Percentiles rank a stretch among this genome's conserved stretches.
Evolutionary conservation across 2,113 vertebrate species (phyloP).

Genomic region (Prochilodus magdalenae): DNA sequence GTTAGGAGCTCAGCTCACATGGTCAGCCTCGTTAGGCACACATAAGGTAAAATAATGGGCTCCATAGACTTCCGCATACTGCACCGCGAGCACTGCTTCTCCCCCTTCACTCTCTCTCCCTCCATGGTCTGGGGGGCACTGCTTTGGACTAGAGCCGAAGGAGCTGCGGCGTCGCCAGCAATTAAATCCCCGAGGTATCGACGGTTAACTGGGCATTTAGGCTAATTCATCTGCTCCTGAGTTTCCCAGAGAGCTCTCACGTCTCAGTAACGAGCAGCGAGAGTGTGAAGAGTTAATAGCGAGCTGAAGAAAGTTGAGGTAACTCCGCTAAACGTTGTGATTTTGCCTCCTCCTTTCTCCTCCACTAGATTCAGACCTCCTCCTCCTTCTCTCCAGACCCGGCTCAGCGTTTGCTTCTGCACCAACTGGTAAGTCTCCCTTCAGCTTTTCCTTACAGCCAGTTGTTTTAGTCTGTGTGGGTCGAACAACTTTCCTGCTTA

Average conservation of each 20-base stretch:
- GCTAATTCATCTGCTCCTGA: too few species aligned
- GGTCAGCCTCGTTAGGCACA: too few species aligned
- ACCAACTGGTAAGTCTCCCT: slow-evolving; percentile 8
- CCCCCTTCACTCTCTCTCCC: too few species aligned
- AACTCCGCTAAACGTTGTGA: neutral
- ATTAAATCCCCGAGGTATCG: too few species aligned
- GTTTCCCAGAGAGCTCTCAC: too few species aligned
- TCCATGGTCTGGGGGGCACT: too few species aligned
- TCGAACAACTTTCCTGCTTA: neutral
- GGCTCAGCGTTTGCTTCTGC: neutral
- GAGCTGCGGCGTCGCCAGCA: neutral
- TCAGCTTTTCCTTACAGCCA: neutral
- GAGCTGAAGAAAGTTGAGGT: too few species aligned
- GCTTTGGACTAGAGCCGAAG: neutral
- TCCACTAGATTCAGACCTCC: neutral
- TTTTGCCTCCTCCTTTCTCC: neutral
- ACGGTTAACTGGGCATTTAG: too few species aligned
- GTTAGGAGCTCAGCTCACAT: too few species aligned
- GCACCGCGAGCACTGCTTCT: neutral
- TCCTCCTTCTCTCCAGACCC: neutral
- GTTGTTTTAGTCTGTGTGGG: neutral
- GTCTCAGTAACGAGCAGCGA: neutral
- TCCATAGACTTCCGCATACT: neutral
- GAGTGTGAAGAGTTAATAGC: neutral
- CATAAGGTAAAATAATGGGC: too few species aligned